These are phyloP conservation scores for Bombus balteatus DNA, from an alignment of 1,140 invertebrate genomes.

Conservation along the genomic window DNA sequence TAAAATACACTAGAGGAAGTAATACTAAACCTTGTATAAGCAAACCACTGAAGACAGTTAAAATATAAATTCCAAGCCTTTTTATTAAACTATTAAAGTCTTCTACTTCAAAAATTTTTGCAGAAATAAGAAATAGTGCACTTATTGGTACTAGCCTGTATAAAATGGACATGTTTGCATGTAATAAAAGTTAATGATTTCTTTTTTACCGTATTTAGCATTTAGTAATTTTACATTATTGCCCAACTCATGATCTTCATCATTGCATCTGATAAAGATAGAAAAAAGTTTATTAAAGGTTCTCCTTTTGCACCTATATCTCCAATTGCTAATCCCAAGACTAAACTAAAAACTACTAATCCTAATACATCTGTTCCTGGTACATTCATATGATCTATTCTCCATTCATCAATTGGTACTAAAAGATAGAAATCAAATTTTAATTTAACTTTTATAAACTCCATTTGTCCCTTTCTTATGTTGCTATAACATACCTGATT, in stretches of 20 bases:
- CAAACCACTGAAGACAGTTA: constrained; percentile 86
- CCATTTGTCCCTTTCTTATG: not conserved
- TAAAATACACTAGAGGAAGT: constrained; percentile 86
- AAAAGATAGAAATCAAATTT: constrained; percentile 20
- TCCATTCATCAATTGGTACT: constrained; percentile 78
- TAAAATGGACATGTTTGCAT: constrained; percentile 33
- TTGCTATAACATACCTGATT: constrained; percentile 46
- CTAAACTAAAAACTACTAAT: constrained; percentile 83
- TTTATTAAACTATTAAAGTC: constrained; percentile 86
- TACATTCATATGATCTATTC: constrained; percentile 76
- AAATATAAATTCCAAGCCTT: constrained; percentile 86
- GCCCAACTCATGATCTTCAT: constrained; percentile 84
- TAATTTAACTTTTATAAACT: constrained; percentile 1
- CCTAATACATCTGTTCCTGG: constrained; percentile 85
- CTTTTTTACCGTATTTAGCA: not conserved
- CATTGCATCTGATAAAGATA: constrained; percentile 81
- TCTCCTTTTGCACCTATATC: constrained; percentile 81
- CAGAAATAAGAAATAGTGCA: constrained; percentile 89
- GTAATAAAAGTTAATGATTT: not conserved
- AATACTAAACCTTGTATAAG: constrained; percentile 86
- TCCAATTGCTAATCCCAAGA: constrained; percentile 83
- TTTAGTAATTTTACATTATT: constrained; percentile 41
- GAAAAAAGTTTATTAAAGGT: constrained; percentile 83
- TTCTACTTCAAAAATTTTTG: constrained; percentile 89
- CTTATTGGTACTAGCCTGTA: constrained; percentile 88